phyloP scores from a whole-genome alignment of 2,888 invertebrate genomes.

The Nezara viridula region DNA sequence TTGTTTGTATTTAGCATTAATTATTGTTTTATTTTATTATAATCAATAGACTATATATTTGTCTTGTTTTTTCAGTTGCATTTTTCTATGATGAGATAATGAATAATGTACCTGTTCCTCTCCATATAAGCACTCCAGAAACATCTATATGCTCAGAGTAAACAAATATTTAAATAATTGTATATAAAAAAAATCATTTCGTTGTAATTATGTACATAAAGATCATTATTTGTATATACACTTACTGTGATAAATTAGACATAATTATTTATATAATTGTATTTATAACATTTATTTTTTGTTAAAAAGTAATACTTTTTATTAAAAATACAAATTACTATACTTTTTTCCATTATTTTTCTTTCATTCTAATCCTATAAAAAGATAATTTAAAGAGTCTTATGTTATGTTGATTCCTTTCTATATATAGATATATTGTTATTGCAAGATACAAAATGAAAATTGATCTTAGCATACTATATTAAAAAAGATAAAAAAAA shows the following conservation, averaged over 20 bases:
- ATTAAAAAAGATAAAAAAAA: too few species aligned
- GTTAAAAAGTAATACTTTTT: not conserved
- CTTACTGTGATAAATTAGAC: not conserved
- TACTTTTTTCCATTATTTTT: not conserved
- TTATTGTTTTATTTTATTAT: constrained; percentile 23
- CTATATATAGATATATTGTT: too few species aligned
- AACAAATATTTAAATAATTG: not conserved
- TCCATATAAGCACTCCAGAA: not conserved
- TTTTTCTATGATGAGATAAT: constrained; percentile 54
- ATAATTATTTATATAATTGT: not conserved
- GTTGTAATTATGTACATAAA: constrained; percentile 18
- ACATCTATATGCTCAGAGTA: not conserved
- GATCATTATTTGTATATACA: not conserved
- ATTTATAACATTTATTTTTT: not conserved
- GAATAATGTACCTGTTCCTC: constrained; percentile 53
- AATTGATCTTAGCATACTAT: too few species aligned
- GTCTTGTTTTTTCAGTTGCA: constrained; percentile 43
- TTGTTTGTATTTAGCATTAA: too few species aligned
- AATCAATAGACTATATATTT: not conserved
- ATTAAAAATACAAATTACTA: not conserved
- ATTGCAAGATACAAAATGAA: too few species aligned
- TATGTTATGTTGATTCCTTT: too few species aligned
- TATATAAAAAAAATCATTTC: not conserved
- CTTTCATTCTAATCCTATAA: too few species aligned
- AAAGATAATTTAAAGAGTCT: too few species aligned